Evolutionary conservation across 2,888 invertebrate species (phyloP).

Genomic region (Aplocera efformata): DNA sequence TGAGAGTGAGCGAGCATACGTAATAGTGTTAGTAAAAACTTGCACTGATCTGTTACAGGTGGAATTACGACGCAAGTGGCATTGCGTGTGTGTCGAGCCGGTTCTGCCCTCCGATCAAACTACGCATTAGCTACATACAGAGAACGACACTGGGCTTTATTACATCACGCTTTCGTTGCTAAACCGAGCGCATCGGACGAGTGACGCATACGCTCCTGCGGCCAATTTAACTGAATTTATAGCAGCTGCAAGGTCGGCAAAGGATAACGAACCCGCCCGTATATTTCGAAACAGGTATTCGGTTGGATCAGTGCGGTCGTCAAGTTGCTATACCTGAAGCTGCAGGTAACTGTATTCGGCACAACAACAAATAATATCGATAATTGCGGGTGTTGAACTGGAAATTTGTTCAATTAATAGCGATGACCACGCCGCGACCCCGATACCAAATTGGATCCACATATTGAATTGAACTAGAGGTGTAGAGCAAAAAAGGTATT

Average conservation of each 20-base stretch:
- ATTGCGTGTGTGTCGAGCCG: conserved; percentile 49
- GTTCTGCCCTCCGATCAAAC: conserved; percentile 49
- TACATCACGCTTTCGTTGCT: conserved; percentile 49
- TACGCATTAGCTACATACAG: conserved; percentile 35
- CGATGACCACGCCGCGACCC: conserved; percentile 39
- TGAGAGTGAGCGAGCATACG: conserved; percentile 11
- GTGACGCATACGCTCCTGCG: conserved; percentile 65
- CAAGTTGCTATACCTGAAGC: conserved; percentile 24
- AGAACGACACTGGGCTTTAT: conserved; percentile 35
- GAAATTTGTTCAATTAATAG: conserved; percentile 40
- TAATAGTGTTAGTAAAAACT: conserved; percentile 55
- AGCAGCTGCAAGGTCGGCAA: conserved; percentile 71
- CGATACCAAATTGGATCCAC: conserved; percentile 42
- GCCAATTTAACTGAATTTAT: conserved; percentile 73
- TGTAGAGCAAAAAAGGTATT: conserved; percentile 40
- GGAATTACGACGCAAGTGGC: conserved; percentile 51
- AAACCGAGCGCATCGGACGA: conserved; percentile 63
- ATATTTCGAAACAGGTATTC: conserved; percentile 53
- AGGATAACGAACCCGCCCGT: conserved; percentile 68
- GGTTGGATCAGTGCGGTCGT: conserved; percentile 36
- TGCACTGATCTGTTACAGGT: conserved; percentile 55
- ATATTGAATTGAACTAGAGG: conserved; percentile 27
- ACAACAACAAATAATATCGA: conserved; percentile 18
- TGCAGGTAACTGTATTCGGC: conserved; percentile 19
- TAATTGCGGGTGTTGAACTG: conserved; percentile 27